Evolutionary conservation across 2,113 vertebrate species (phyloP).

Genomic region (Cololabis saira): DNA sequence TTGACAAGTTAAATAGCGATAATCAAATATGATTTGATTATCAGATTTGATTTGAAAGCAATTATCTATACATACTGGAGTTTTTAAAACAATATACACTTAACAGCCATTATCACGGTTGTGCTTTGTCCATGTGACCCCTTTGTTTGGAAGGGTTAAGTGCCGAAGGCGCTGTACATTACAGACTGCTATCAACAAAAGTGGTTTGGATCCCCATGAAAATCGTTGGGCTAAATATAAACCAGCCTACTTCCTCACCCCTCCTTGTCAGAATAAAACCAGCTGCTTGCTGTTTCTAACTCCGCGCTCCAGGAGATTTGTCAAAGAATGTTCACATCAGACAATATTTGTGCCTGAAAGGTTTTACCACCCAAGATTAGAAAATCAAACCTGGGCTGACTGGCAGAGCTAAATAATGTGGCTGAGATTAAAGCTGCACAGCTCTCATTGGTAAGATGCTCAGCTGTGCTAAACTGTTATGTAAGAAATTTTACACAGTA

Average conservation of each 20-base stretch:
- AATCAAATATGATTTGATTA: not conserved
- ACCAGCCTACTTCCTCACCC: slow-evolving; percentile 64
- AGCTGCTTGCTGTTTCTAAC: slow-evolving; percentile 61
- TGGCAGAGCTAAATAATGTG: slow-evolving; percentile 3
- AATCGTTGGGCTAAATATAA: slow-evolving; percentile 72
- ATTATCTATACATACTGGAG: not conserved
- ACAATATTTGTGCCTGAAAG: not conserved
- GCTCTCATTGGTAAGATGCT: slow-evolving; percentile 16
- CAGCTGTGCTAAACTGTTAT: slow-evolving; percentile 47
- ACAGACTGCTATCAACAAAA: slow-evolving; percentile 25
- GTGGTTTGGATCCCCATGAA: slow-evolving; percentile 31
- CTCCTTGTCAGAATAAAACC: slow-evolving; percentile 56
- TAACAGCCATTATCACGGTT: slow-evolving; percentile 7
- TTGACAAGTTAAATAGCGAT: not conserved
- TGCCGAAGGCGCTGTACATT: slow-evolving; percentile 22
- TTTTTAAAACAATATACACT: too few species aligned
- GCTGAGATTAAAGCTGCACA: slow-evolving; percentile 28
- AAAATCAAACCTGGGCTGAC: slow-evolving; percentile 5
- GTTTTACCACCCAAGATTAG: not conserved
- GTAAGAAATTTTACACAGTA: slow-evolving; percentile 46
- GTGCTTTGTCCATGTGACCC: slow-evolving; percentile 12
- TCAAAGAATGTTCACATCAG: slow-evolving; percentile 24
- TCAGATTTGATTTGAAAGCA: not conserved
- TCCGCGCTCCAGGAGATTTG: slow-evolving; percentile 14
- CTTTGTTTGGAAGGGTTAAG: slow-evolving; percentile 35